phyloP scores from a whole-genome alignment of 2,888 invertebrate species.

The Patella ulyssiponensis region DNA sequence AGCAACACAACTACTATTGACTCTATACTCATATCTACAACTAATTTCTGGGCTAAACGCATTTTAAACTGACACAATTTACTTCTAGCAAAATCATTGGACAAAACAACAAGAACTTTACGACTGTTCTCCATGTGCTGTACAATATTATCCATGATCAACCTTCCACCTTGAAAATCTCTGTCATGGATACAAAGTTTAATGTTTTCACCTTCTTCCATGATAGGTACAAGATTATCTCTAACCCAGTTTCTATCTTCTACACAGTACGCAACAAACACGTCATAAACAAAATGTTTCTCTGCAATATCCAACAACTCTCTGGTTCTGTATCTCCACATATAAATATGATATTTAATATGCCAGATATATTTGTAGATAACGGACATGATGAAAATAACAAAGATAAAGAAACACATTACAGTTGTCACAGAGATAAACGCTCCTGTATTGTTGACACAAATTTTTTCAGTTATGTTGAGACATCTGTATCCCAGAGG shows the following conservation, averaged over 20 bases:
- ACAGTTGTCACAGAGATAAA: background rate
- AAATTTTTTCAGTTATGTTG: background rate
- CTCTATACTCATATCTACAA: conserved; percentile 74
- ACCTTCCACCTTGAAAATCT: conserved; percentile 81
- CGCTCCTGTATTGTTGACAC: background rate
- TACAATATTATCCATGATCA: conserved; percentile 81
- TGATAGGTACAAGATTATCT: conserved; percentile 77
- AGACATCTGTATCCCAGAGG: background rate
- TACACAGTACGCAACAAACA: conserved; percentile 81
- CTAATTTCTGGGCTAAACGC: conserved; percentile 79
- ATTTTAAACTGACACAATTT: conserved; percentile 84
- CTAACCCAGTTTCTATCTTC: conserved; percentile 79
- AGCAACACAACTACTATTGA: conserved; percentile 79
- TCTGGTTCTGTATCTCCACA: conserved; percentile 55
- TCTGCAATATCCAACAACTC: conserved; percentile 71
- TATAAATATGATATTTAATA: conserved; percentile 5
- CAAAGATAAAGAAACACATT: background rate
- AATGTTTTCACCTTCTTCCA: conserved; percentile 75
- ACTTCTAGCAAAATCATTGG: conserved; percentile 78
- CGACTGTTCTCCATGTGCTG: conserved; percentile 80
- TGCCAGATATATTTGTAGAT: background rate
- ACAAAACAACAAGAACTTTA: conserved; percentile 79
- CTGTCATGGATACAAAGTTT: conserved; percentile 80
- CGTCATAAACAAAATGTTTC: conserved; percentile 76
- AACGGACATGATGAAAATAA: background rate